Conservation (phyloP, 2,888 invertebrate genomes). For the Tenthredo mesomela region DNA sequence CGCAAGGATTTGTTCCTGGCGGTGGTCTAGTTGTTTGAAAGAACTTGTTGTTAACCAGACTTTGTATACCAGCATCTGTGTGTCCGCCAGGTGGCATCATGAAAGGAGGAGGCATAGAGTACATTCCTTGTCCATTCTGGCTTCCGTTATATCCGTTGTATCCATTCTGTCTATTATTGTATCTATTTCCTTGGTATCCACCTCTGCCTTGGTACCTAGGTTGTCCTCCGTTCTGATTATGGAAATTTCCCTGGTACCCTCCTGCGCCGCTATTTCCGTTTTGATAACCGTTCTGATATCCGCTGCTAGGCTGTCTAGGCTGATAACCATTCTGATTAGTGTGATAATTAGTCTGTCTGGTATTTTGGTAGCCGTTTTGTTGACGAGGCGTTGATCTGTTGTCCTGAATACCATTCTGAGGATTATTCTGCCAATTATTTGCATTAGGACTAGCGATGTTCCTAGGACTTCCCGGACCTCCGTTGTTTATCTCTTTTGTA, state of each 20-base stretch:
- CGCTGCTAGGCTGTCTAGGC: slow-evolving; percentile 70
- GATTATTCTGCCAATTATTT: slow-evolving; percentile 83
- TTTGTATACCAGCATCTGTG: slow-evolving; percentile 79
- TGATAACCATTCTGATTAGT: slow-evolving; percentile 77
- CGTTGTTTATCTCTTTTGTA: slow-evolving; percentile 67
- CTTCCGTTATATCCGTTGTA: slow-evolving; percentile 62
- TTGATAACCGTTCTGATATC: slow-evolving; percentile 79
- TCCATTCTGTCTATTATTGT: slow-evolving; percentile 65
- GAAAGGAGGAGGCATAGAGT: slow-evolving; percentile 78
- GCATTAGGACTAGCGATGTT: slow-evolving; percentile 77
- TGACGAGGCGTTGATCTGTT: slow-evolving; percentile 79
- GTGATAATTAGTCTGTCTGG: slow-evolving; percentile 75
- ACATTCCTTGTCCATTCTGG: slow-evolving; percentile 72
- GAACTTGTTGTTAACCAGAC: slow-evolving; percentile 84
- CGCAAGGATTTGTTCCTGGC: slow-evolving; percentile 81
- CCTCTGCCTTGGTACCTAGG: slow-evolving; percentile 69
- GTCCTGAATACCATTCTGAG: slow-evolving; percentile 67
- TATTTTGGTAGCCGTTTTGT: slow-evolving; percentile 82
- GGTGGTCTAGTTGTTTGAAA: slow-evolving; percentile 84
- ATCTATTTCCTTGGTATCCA: slow-evolving; percentile 71
- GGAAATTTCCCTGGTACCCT: slow-evolving; percentile 54
- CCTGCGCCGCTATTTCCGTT: slow-evolving; percentile 76
- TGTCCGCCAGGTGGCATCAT: slow-evolving; percentile 78
- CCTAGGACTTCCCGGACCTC: slow-evolving; percentile 78
- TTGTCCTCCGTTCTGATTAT: slow-evolving; percentile 56